Evolutionary conservation across 2,888 invertebrate genomes (phyloP), one percentile per base, ranked within the genome.

Genomic region (Lymantria monacha): DNA sequence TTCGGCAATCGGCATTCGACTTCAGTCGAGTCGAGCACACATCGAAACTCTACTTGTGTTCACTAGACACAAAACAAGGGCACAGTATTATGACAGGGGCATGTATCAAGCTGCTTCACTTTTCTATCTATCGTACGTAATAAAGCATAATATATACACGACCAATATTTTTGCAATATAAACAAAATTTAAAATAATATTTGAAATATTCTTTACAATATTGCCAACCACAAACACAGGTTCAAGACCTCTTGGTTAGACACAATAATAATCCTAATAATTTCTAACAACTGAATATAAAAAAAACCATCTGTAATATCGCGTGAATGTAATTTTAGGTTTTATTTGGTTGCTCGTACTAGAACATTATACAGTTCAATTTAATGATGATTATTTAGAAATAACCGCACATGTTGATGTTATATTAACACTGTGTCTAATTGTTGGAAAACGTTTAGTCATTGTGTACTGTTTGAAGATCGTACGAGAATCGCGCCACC

Each of bases 401-500:
- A 46, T 41, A 49, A 30, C 36, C 43, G 30, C 47, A 55, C 30
- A 49, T 44, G 53, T 37, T 38, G 30, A 30, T 33, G 44, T 15
- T 44, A 49, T 46, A 55, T 49, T 22, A 52, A 58, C 74, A 68
- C 74, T 49, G 73, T 72, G 74, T 61, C 51, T 51, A 42, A 51
- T 62, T 70, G 74, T 63, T 68, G 76, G 70, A 76, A 81, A 58
- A 69, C 73, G 46, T 36, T 33, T 22, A 43, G 9, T 11, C 36
- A 36, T 7, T 31, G 63, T 63, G 71, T 60, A 14, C 14, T 13
- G 41, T 41, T 41, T 64, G 63, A 63, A 65, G 64, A 82, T 87
- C 86, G 75, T 82, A 82, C 77, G 83, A 86, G 68, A 63, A 72
- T 83, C 82, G 70, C 69, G 75, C 81, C 84, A 84, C 77, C 72